Conservation (phyloP, 2,797 vertebrate species). For the Chelmon rostratus region DNA sequence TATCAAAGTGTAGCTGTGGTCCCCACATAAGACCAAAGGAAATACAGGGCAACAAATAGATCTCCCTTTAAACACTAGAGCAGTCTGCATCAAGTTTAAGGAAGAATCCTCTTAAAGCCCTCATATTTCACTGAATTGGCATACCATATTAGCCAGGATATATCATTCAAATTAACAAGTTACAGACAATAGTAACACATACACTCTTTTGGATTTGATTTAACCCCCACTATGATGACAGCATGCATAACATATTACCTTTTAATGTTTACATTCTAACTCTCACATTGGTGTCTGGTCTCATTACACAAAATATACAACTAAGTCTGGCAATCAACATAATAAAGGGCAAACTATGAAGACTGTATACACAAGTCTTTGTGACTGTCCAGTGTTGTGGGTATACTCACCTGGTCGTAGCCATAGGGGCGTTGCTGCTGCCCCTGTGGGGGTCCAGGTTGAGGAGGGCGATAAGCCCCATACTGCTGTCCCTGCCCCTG, state of each 20-base stretch:
- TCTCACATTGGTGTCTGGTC: constrained; percentile 46
- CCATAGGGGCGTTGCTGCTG: constrained; percentile 98
- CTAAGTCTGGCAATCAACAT: constrained; percentile 45
- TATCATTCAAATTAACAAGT: constrained; percentile 59
- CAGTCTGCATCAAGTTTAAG: constrained; percentile 73
- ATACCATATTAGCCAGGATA: constrained; percentile 73
- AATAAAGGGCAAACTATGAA: constrained; percentile 52
- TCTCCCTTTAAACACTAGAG: constrained; percentile 75
- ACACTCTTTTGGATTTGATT: constrained; percentile 50
- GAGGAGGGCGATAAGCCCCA: constrained; percentile 93
- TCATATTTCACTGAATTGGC: constrained; percentile 74
- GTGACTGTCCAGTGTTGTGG: constrained; percentile 39
- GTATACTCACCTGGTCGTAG: constrained; percentile 95
- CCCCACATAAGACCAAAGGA: constrained; percentile 85
- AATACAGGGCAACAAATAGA: constrained; percentile 84
- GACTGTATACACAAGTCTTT: constrained; percentile 28
- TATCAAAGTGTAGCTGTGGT: constrained; percentile 88
- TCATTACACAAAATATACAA: constrained; percentile 55
- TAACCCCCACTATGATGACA: constrained; percentile 65
- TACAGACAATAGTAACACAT: constrained; percentile 68
- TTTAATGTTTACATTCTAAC: constrained; percentile 46
- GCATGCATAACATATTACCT: constrained; percentile 75
- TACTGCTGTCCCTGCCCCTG: constrained; percentile 99
- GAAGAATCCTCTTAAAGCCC: constrained; percentile 75
- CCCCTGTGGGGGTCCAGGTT: constrained; percentile 95